Evolutionary conservation across 2,888 invertebrate genomes (phyloP), one percentile per base, ranked within the genome.

Genomic region (Scelioninae gen. 1): DNA sequence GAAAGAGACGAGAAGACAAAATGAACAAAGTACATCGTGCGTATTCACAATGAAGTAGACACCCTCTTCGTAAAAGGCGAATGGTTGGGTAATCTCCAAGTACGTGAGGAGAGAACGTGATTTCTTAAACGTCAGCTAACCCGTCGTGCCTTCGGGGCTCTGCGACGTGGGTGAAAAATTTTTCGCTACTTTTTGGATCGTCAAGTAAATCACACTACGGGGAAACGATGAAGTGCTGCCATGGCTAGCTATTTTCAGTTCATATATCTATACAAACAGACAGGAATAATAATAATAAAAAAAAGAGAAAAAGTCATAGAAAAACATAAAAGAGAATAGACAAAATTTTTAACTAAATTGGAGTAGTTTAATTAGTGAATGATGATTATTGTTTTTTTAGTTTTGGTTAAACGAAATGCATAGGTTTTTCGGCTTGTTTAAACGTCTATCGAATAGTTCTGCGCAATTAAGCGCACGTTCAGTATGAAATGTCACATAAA

Each of bases 21-120:
- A 65, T 65, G 69, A 63, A 82, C 77, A 78, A 78, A 65, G 74
- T 69, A 51, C 85, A 88, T 86, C 84, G 88, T 87, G 87, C 87
- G 89, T 88, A 88, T 90, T 87, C 78, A 86, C 85, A 88, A 90
- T 91, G 88, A 89, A 90, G 89, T 91, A 83, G 86, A 79, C 83
- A 81, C 75, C 85, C 86, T 86, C 72, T 69, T 79, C 83, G 85
- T 85, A 78, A 85, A 88, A 84, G 81, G 81, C 84, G 87, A 87
- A 85, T 83, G 86, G 85, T 85, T 81, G 72, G 84, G 87, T 87
- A 86, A 88, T 88, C 88, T 88, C 85, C 85, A 83, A 83, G 85
- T 89, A 91, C 91, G 91, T 91, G 91, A 90, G 89, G 58, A 85
- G 91, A 88, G 89, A 91, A 85, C 88, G 87, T 88, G 88, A 92